Conservation (phyloP, 2,888 invertebrate genomes). For the Amblyjoppa fuscipennis region DNA sequence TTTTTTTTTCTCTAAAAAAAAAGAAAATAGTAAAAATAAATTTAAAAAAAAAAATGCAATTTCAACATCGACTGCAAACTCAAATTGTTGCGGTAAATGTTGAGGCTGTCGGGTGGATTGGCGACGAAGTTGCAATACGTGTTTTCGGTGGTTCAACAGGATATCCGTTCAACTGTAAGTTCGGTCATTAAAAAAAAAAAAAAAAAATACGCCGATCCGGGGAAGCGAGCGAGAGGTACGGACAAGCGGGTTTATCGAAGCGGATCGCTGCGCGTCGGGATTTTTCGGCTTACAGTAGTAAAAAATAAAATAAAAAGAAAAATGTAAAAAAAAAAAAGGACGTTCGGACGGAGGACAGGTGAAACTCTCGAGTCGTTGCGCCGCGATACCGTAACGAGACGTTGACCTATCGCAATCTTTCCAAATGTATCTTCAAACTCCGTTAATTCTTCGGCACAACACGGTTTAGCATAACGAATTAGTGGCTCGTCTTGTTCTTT, state of each 20-base stretch:
- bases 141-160: slow-evolving; percentile 25
- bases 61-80: neutral
- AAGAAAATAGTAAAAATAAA: neutral
- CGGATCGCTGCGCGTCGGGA: slow-evolving; percentile 22
- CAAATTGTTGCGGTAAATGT: slow-evolving; percentile 11
- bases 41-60: neutral
- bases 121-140: neutral
- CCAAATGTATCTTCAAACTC: slow-evolving; percentile 15
- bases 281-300: slow-evolving; percentile 4
- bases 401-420: slow-evolving; percentile 51
- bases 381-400: slow-evolving; percentile 48
- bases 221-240: neutral
- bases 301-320: neutral
- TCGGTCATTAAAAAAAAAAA: slow-evolving; percentile 9
- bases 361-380: slow-evolving; percentile 9
- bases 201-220: neutral
- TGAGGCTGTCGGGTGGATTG: neutral
- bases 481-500: slow-evolving; percentile 6
- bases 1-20: neutral
- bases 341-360: neutral
- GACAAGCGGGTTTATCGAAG: slow-evolving; percentile 23
- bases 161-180: slow-evolving; percentile 56
- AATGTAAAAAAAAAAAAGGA: neutral
- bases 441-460: slow-evolving; percentile 2
- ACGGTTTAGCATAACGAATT: slow-evolving; percentile 18